Base-by-base conservation (phyloP, 2,113 vertebrate species). In the Peromyscus leucopus region DNA sequence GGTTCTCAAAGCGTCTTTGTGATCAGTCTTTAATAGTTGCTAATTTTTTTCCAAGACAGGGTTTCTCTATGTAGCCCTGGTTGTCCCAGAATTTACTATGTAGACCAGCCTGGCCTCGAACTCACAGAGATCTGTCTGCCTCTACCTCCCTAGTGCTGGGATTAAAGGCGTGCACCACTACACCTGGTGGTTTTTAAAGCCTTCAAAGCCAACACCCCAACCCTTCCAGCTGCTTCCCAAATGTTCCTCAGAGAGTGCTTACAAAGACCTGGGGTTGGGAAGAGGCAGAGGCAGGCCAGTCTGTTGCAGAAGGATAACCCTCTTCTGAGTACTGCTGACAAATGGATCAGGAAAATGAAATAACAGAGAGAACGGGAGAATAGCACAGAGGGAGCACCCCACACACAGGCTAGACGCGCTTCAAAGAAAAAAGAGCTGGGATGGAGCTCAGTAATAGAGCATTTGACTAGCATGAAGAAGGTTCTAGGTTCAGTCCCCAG, bases 1-100 rank as follows among this genome's bases (percentile, higher is more conserved):
- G 94, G 26, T 79, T 84, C 55, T 39, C 75, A 61, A 87, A 94
- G n/a, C 63, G 48, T 75, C 65, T 88, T 86, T 85, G 80, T 63
- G 7, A 16, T 83, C n/a, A 46, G 2, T 17, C 65, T 90, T 94
- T 69, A 74, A 46, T 75, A 36, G 71, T 87, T n/a, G 39, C 17
- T 42, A 22, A 15, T 55, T 55, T 74, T 31, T 31, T 24, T 24
- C 61, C 61, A 61, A 61, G 69, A 71, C 33, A 36, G 69, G 13
- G 22, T 75, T 10, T 72, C 26, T 31, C 26, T 78, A 6, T 78
- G 71, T 72, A 19, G 71, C 17, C 19, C 17, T 72, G 71, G 36
- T 17, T 72, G 36, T 72, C 71, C 71, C 15, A 4, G 31, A 57
- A 80, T 55, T 57, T 17, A 55, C 78, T 80, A 36, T 21, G 11